Conservation (phyloP, 1,140 invertebrate genomes). For the Homarus americanus region DNA sequence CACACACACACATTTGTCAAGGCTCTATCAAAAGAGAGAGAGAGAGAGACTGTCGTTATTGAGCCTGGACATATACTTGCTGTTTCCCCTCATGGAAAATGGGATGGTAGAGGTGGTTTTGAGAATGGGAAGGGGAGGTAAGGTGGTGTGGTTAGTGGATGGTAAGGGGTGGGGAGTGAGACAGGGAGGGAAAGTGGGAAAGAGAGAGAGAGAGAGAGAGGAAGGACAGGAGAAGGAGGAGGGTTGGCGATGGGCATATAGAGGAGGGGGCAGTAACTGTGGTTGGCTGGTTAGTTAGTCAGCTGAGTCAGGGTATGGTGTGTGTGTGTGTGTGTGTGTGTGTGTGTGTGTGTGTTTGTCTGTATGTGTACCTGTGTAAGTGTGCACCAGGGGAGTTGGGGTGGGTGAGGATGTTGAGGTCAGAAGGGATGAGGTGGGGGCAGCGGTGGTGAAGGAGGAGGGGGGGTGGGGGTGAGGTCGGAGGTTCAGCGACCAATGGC, state of each 20-base stretch:
- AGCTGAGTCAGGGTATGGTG: not conserved
- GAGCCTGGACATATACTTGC: no score
- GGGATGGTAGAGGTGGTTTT: not conserved
- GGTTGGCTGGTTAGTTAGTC: not conserved
- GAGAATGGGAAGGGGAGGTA: not conserved
- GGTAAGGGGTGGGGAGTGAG: not conserved
- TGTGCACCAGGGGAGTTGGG: not conserved
- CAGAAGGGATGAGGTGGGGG: not conserved
- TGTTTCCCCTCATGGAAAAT: not conserved
- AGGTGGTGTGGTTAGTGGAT: no score
- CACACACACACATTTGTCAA: not conserved
- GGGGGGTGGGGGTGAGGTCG: not conserved
- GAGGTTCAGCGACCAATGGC: constrained; percentile 23
- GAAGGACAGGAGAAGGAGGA: not conserved
- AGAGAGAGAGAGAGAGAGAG: not conserved
- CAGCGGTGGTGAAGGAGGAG: not conserved
- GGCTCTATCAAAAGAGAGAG: constrained; percentile 1
- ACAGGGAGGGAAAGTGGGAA: not conserved
- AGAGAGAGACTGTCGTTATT: no score
- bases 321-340: constrained; percentile 20
- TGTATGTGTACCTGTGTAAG: constrained; percentile 11
- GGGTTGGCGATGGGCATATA: not conserved
- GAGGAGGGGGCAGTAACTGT: no score
- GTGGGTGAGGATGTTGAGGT: not conserved
- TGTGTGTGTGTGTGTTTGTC: constrained; percentile 39